These are phyloP conservation scores for Drosophila fungiperda DNA, from an alignment of 2,888 invertebrate species.

Conservation along the genomic window DNA sequence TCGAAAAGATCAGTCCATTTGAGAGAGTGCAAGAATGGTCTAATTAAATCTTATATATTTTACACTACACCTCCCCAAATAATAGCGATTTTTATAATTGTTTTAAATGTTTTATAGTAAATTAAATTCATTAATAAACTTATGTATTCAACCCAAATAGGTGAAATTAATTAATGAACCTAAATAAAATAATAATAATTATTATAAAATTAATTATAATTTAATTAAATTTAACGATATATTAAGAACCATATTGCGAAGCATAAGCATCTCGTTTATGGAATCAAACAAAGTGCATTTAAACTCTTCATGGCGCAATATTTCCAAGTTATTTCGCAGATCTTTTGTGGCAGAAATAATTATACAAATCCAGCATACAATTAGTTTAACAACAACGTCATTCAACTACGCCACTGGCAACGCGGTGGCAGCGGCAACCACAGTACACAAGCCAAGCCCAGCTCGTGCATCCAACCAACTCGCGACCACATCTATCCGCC, in stretches of 20 bases:
- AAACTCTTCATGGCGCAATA: background rate
- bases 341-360: conserved; percentile 20
- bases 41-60: background rate
- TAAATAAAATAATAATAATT: background rate
- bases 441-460: conserved; percentile 30
- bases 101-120: background rate
- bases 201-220: no score
- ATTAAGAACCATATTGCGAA: background rate
- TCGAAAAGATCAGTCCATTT: background rate
- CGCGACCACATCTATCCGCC: conserved; percentile 17
- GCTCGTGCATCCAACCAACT: conserved; percentile 19
- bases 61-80: no score
- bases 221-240: background rate
- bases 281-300: background rate
- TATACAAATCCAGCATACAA: conserved; percentile 25
- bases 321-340: conserved; percentile 6
- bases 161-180: background rate
- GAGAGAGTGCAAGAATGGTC: no score
- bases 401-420: conserved; percentile 51
- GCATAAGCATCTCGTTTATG: background rate
- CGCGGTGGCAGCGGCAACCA: conserved; percentile 24
- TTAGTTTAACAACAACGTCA: conserved; percentile 25
- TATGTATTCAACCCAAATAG: background rate
- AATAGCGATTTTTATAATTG: background rate
- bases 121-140: background rate